Conservation (phyloP, 2,888 invertebrate genomes). For the Calameuta filiformis region DNA sequence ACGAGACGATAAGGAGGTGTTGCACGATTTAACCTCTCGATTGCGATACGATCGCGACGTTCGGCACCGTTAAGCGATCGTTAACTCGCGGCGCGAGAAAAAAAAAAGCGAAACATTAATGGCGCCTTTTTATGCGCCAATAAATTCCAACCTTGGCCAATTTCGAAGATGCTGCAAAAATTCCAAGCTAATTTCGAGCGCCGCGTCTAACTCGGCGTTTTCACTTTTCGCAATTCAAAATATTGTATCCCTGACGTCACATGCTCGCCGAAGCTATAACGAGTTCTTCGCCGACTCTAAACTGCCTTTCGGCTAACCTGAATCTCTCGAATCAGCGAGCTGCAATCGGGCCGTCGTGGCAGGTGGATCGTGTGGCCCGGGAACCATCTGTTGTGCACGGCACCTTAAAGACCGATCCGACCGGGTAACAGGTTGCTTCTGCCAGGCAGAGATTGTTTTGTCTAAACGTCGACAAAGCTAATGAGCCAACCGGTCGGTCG, state of each 20-base stretch:
- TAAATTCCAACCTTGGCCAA: conserved; percentile 44
- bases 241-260: no score
- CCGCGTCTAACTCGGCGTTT: background rate
- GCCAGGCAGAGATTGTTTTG: conserved; percentile 48
- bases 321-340: conserved; percentile 3
- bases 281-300: no score
- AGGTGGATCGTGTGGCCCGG: conserved; percentile 24
- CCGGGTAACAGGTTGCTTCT: conserved; percentile 48
- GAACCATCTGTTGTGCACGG: conserved; percentile 54
- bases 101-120: conserved; percentile 39
- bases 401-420: conserved; percentile 38
- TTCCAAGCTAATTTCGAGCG: conserved; percentile 27
- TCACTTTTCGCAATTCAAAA: no score
- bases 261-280: no score
- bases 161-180: conserved; percentile 37
- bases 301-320: background rate
- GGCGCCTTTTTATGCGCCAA: conserved; percentile 39
- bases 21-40: background rate
- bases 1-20: conserved; percentile 15
- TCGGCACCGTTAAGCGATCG: conserved; percentile 39
- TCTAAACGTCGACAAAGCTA: conserved; percentile 37
- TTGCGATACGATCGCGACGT: conserved; percentile 22
- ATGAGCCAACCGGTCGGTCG: conserved; percentile 37
- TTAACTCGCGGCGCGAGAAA: conserved; percentile 36
- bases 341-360: background rate